Conservation (phyloP, 92 coral and sea anemone species). For the Zoanthus sansibaricus region DNA sequence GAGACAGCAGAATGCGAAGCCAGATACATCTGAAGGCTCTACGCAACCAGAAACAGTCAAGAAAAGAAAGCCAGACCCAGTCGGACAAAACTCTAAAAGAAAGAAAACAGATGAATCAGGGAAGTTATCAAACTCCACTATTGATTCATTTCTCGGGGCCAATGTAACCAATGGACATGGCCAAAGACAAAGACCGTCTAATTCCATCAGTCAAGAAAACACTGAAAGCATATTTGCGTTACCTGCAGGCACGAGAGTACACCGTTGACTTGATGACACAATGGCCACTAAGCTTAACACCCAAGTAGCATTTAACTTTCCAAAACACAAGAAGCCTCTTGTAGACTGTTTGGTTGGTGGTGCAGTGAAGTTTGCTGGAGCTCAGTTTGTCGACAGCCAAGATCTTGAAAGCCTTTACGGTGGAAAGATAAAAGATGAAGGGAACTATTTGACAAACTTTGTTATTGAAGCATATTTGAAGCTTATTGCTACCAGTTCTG, state of each 20-base stretch:
- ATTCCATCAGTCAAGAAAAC: conserved; percentile 41
- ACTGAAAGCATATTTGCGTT: conserved; percentile 27
- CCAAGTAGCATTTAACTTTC: conserved; percentile 37
- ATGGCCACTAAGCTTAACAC: conserved; percentile 22
- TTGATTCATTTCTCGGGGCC: conserved; percentile 15
- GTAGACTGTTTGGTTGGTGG: conserved; percentile 56
- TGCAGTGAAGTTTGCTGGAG: conserved; percentile 47
- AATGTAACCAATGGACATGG: conserved; percentile 15
- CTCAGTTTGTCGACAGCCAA: conserved; percentile 17
- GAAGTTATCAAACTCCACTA: background rate
- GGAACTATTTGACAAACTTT: conserved; percentile 52
- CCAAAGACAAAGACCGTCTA: conserved; percentile 26
- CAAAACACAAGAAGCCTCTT: conserved; percentile 53
- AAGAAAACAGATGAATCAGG: conserved; percentile 26
- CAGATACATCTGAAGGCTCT: conserved; percentile 31
- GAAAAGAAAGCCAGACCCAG: conserved; percentile 35
- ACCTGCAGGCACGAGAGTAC: conserved; percentile 18
- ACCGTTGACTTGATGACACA: conserved; percentile 26
- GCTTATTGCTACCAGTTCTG: conserved; percentile 9
- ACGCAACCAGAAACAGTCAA: conserved; percentile 30
- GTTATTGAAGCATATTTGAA: conserved; percentile 51
- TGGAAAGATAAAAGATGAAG: conserved; percentile 14
- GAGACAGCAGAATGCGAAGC: conserved; percentile 9
- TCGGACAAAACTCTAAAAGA: conserved; percentile 26
- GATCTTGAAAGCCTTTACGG: conserved; percentile 44